phyloP scores from a whole-genome alignment of 2,888 invertebrate species.

The Chrysomela aeneicollis region DNA sequence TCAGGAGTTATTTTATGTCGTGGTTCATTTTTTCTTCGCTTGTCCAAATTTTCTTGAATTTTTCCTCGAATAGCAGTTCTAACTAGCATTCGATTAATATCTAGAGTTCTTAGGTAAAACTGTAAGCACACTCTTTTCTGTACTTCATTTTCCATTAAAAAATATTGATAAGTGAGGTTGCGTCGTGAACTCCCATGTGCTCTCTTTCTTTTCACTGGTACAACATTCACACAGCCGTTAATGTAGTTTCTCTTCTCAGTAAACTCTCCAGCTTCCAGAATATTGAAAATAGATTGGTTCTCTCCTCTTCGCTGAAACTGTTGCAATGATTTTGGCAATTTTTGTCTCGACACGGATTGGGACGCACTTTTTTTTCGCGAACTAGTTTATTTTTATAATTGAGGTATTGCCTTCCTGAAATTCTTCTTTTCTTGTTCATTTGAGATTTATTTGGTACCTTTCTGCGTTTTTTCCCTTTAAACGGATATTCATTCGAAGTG shows the following conservation, averaged over 20 bases:
- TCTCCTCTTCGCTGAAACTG: too few species aligned
- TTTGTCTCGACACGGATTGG: slow-evolving; percentile 18
- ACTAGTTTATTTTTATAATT: slow-evolving; percentile 20
- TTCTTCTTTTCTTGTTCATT: slow-evolving; percentile 23
- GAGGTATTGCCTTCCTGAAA: slow-evolving; percentile 17
- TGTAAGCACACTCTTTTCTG: slow-evolving; percentile 17
- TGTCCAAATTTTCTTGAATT: slow-evolving; percentile 21
- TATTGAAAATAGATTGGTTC: slow-evolving; percentile 8
- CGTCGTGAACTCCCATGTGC: slow-evolving; percentile 8
- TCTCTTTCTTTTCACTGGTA: slow-evolving; percentile 21
- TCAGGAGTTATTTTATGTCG: slow-evolving; percentile 15
- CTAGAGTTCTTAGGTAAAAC: slow-evolving; percentile 14
- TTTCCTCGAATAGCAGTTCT: slow-evolving; percentile 9
- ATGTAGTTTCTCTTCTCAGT: slow-evolving; percentile 18
- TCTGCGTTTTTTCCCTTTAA: slow-evolving; percentile 11
- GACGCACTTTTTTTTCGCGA: slow-evolving; percentile 13
- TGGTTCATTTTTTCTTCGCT: slow-evolving; percentile 3
- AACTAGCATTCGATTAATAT: slow-evolving; percentile 14
- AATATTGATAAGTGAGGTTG: slow-evolving; percentile 21
- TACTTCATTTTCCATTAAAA: slow-evolving; percentile 10
- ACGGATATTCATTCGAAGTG: slow-evolving; percentile 9
- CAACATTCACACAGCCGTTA: too few species aligned
- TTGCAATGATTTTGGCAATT: too few species aligned
- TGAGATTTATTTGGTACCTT: slow-evolving; percentile 19
- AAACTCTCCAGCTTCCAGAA: slow-evolving; percentile 20